phyloP scores from a whole-genome alignment of 1,140 invertebrate species.

The Drosophila erecta region DNA sequence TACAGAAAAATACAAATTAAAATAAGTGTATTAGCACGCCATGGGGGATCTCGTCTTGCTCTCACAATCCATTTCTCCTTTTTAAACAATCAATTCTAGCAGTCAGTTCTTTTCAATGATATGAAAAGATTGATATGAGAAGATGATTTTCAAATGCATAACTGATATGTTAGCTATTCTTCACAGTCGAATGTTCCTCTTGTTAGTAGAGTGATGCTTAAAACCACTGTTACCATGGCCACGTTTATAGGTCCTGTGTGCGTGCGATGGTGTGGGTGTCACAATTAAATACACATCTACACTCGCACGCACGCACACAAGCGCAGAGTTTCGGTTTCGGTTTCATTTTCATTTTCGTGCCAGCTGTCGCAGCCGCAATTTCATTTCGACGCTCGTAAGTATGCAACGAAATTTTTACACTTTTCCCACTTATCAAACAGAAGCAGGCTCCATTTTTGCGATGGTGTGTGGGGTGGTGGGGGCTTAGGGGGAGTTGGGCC shows the following conservation, averaged over 20 bases:
- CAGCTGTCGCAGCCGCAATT: conserved; percentile 53
- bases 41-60: neutral
- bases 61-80: neutral
- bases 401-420: conserved; percentile 73
- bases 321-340: conserved; percentile 22
- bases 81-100: too few relatives aligned
- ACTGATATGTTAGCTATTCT: neutral
- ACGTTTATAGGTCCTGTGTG: neutral
- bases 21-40: neutral
- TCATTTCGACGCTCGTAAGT: conserved; percentile 61
- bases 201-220: neutral
- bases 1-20: neutral
- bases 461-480: conserved; percentile 7
- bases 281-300: conserved; percentile 75
- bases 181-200: neutral
- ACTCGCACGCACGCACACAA: conserved; percentile 22
- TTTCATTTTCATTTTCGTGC: conserved; percentile 34
- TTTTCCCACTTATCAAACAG: conserved; percentile 62
- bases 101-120: neutral
- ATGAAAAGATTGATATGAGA: too few relatives aligned
- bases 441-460: conserved; percentile 38
- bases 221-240: conserved; percentile 3
- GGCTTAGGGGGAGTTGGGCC: conserved; percentile 14
- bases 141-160: too few relatives aligned
- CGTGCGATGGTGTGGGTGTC: conserved; percentile 21